Percentiles rank a stretch among this genome's conserved stretches.
phyloP scores from a whole-genome alignment of 2,797 vertebrate species.

The Peromyscus eremicus region DNA sequence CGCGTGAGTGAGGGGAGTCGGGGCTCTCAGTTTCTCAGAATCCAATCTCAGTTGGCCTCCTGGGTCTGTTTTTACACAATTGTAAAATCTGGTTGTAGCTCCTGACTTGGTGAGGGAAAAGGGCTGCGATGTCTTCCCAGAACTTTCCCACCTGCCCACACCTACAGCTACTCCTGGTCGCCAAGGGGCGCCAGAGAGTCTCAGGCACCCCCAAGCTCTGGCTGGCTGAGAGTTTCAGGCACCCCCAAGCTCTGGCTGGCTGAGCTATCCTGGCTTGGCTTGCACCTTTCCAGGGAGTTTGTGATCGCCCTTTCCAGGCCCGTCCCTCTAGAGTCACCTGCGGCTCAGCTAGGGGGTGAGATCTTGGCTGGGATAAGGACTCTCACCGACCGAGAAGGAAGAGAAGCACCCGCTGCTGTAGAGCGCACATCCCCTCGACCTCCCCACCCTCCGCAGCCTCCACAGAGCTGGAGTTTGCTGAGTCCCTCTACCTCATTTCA shows the following conservation, averaged over 20 bases:
- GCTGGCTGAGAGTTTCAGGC: background rate
- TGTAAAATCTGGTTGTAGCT: background rate
- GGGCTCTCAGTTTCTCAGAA: background rate
- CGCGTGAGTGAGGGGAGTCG: background rate
- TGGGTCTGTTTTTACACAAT: background rate
- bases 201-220: background rate
- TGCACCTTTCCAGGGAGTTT: background rate
- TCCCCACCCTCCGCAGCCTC: accelerated
- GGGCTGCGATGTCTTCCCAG: background rate
- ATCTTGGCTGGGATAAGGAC: background rate
- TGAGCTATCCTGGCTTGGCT: background rate
- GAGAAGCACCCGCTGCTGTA: accelerated
- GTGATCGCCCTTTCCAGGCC: accelerated
- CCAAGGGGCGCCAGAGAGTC: conserved; percentile 20
- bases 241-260: background rate
- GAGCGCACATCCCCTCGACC: accelerated
- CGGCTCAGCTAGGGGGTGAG: background rate
- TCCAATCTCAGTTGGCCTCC: background rate
- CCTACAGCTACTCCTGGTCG: background rate
- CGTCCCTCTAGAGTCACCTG: accelerated
- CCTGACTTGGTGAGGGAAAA: background rate
- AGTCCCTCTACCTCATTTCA: background rate
- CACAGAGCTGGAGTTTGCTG: background rate
- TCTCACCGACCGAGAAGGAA: accelerated
- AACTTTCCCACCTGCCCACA: too few species aligned